These are phyloP conservation scores for Falco naumanni DNA, from an alignment of 2,797 vertebrate genomes.

Conservation along the genomic window DNA sequence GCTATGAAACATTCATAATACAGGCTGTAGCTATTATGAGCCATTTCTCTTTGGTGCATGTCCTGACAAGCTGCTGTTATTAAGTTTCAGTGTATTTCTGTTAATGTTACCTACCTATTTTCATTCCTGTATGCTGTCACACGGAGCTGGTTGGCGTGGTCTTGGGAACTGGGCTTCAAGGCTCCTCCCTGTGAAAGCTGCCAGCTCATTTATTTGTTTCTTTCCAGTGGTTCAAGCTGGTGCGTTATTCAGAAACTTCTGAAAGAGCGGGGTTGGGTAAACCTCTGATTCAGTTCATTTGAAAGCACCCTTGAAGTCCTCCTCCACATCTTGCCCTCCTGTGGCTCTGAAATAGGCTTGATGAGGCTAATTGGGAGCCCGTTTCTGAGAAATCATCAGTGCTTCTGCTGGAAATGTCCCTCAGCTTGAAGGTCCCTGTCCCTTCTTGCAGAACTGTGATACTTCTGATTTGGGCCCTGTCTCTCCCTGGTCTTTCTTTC, in stretches of 20 bases:
- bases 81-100: conserved; percentile 76
- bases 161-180: conserved; percentile 66
- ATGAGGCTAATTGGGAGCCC: background rate
- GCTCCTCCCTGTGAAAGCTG: conserved; percentile 63
- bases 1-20: conserved; percentile 68
- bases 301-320: conserved; percentile 63
- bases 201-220: conserved; percentile 70
- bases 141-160: conserved; percentile 60
- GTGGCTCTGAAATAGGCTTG: background rate
- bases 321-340: conserved; percentile 46
- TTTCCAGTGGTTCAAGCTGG: conserved; percentile 57
- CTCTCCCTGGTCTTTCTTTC: background rate
- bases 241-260: conserved; percentile 69
- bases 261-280: conserved; percentile 61
- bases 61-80: conserved; percentile 72
- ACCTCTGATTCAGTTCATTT: conserved; percentile 60
- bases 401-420: background rate
- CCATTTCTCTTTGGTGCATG: conserved; percentile 64
- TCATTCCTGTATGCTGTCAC: conserved; percentile 73
- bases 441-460: background rate
- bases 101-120: conserved; percentile 77
- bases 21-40: conserved; percentile 72
- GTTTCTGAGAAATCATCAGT: background rate
- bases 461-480: background rate
- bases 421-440: background rate